Conservation (phyloP, 2,888 invertebrate species). For the Harmothoe impar region DNA sequence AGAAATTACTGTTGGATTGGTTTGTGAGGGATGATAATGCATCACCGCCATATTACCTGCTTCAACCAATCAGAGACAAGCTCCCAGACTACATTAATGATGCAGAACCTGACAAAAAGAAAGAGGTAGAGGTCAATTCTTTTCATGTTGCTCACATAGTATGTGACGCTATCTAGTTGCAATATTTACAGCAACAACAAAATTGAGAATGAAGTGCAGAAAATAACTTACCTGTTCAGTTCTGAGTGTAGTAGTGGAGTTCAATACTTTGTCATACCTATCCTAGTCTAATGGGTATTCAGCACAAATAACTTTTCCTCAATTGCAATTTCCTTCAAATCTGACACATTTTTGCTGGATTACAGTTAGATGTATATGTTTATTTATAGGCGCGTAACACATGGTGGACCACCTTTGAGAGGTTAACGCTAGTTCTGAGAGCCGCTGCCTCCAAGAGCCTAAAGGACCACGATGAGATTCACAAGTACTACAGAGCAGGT, state of each 20-base stretch:
- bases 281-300: no score
- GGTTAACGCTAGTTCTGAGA: not conserved
- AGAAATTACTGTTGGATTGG: slow-evolving; percentile 4
- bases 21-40: not conserved
- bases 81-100: slow-evolving; percentile 48
- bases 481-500: slow-evolving; percentile 17
- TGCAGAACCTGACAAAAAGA: slow-evolving; percentile 49
- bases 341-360: no score
- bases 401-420: slow-evolving; percentile 12
- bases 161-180: no score
- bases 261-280: no score
- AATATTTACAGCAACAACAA: no score
- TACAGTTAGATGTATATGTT: not conserved
- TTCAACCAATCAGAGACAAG: slow-evolving; percentile 47
- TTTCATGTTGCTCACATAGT: no score
- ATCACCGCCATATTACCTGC: not conserved
- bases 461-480: not conserved
- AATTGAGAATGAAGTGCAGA: no score
- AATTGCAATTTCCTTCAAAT: no score
- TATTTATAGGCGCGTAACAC: slow-evolving; percentile 1
- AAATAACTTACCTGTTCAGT: no score
- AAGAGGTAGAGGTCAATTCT: slow-evolving; percentile 25
- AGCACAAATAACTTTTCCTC: no score
- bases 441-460: not conserved
- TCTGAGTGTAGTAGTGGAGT: no score